A percentile compares a stretch with the other conserved stretches of the same genome.
phyloP scores from a whole-genome alignment of 2,113 vertebrate species.

The Pseudorectes ferrugineus region DNA sequence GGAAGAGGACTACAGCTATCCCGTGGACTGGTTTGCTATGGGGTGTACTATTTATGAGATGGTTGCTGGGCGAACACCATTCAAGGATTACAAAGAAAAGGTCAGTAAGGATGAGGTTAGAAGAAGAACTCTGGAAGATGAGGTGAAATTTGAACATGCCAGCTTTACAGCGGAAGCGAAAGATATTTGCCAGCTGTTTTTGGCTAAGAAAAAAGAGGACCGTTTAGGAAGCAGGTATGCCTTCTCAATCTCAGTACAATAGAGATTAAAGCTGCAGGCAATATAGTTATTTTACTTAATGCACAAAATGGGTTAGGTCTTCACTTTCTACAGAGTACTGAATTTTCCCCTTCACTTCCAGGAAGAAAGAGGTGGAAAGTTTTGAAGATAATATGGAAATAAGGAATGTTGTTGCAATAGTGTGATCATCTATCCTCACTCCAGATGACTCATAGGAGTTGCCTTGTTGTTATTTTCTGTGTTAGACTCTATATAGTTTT shows the following conservation, averaged over 20 bases:
- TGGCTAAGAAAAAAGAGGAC: constrained; percentile 78
- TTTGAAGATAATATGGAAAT: not conserved
- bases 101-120: constrained; percentile 80
- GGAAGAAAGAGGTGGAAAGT: not conserved
- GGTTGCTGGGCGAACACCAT: constrained; percentile 84
- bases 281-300: not conserved
- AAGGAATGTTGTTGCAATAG: not conserved
- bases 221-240: constrained; percentile 84
- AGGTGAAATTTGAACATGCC: constrained; percentile 78
- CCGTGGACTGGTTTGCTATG: constrained; percentile 91
- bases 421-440: not conserved
- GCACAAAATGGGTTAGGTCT: not conserved
- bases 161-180: constrained; percentile 77
- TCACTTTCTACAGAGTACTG: not conserved
- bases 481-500: not conserved
- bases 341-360: not conserved
- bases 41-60: constrained; percentile 91
- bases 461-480: not conserved
- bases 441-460: not conserved
- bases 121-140: constrained; percentile 83
- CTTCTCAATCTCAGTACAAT: not conserved
- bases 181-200: constrained; percentile 79
- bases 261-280: not conserved
- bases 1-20: constrained; percentile 79
- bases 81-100: constrained; percentile 86